These are phyloP conservation scores for Ochlodes sylvanus DNA, from an alignment of 2,888 invertebrate species.

Conservation along the genomic window DNA sequence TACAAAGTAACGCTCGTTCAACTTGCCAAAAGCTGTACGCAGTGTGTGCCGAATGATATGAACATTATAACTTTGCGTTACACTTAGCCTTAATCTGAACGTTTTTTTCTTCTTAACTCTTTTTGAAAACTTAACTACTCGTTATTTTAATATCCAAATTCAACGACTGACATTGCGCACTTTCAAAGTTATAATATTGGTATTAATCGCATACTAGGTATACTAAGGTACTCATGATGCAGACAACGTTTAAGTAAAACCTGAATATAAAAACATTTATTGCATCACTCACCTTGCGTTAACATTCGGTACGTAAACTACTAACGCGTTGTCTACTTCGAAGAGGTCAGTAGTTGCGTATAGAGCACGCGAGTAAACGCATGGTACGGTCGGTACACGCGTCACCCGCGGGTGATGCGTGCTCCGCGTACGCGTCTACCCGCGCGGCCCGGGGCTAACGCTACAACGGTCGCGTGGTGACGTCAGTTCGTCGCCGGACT, in stretches of 20 bases:
- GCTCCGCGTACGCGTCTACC: not conserved
- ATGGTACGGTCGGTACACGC: not conserved
- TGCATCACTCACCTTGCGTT: no score
- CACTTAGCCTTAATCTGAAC: no score
- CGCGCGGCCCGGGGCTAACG: not conserved
- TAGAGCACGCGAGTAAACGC: not conserved
- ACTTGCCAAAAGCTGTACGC: not conserved
- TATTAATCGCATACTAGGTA: not conserved
- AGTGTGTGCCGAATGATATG: not conserved
- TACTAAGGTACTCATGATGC: not conserved
- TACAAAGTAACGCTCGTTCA: no score
- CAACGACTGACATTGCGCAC: not conserved
- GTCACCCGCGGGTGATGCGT: not conserved
- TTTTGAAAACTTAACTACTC: no score
- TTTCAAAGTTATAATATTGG: not conserved
- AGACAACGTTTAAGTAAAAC: no score
- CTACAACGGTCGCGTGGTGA: not conserved
- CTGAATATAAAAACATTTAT: no score
- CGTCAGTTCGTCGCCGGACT: slow-evolving; percentile 95
- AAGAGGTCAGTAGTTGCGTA: no score
- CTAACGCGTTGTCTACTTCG: no score
- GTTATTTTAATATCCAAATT: no score
- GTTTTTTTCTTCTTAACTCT: no score
- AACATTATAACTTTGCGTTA: slow-evolving; percentile 2
- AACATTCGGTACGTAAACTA: no score